Base-by-base conservation (phyloP, 2,113 vertebrate genomes). In the Tupaia tana region DNA sequence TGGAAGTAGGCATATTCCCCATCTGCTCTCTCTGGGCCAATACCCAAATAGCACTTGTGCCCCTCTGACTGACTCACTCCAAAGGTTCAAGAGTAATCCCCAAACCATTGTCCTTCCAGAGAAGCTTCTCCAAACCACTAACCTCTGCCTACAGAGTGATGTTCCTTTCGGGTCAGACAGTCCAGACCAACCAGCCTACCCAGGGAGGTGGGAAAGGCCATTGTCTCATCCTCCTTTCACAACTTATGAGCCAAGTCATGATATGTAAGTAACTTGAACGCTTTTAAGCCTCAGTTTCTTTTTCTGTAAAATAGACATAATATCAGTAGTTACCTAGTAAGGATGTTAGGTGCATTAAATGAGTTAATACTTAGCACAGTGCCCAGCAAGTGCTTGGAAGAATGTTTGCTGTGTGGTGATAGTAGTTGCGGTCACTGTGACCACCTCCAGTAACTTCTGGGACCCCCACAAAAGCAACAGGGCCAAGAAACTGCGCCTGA, bases 1-100 rank as follows among this genome's bases (percentile, higher is more conserved):
- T 59, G 31, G 43, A 69, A 59, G 82, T 16, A 20, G 56, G 70
- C 63, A 18, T 13, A 12, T 43, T 43, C 43, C 15, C 9, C 43
- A 6, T 54, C 15, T 22, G 27, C 69, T 22, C 16, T 27, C 69
- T 34, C 58, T 34, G 7, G 3, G 27, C 63, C 24, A 18, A 8
- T 2, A 7, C 56, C 24, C 22, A 8, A 2, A 6, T 66, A 25
- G 24, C 29, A 19, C 5, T 0, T 54, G 27, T 6, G n/a, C 52
- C 18, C 59, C 15, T 56, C 61, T 52, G 18, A 54, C 63, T 61
- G 7, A 1, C 34, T 11, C 7, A 8, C 29, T 52, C 24, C 9
- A 75, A 86, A 86, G 74, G 20, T 34, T 11, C 31, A 27, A 78
- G 29, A 84, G 24, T 59, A 73, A 20, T 7, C 2, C 31, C 52